Evolutionary conservation across 2,113 vertebrate genomes (phyloP), one percentile per base, ranked within the genome.

Genomic region (Clarias magur): DNA sequence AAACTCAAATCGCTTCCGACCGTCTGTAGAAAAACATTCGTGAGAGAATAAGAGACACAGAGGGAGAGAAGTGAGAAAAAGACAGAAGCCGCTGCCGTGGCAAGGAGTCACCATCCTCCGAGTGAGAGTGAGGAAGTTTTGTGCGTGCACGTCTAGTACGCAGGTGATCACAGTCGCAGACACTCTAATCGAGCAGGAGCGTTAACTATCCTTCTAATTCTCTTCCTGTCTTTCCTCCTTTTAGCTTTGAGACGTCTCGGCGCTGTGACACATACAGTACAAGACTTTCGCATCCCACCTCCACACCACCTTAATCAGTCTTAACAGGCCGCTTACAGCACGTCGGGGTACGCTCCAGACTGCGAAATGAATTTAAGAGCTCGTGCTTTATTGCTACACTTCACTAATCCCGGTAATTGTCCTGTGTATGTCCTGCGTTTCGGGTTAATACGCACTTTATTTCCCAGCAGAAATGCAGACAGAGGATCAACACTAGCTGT

Each of bases 61-160:
- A 72, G 68, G 15, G 63, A 23, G 21, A 63, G 62, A 25, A 27
- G n/a, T 25, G 83, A 57, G 80, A 48, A 7, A 11, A 60, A 63
- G 82, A 42, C 78, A 65, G 82, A 13, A 84, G 75, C 67, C 78
- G 67, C 76, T 57, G 63, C 19, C 62, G 88, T 91, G 90, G 91
- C 88, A 68, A 8, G 70, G 4, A 85, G 87, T 91, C 19, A 30
- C 92, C 92, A 93, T 88, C 89, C 89, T 88, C 91, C 89, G 87
- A 78, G 87, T 73, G 75, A 80, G 1, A 23, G 53, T 84, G 60
- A 38, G 84, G 38, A 57, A 91, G 82, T 81, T 83, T 85, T 86
- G 67, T 82, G 2, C 19, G 30, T 80, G 60, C n/a, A 68, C 82
- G 59, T 67, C 16, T 4, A 56, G 76, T 76, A 57, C 15, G 78